A percentile compares a stretch with the other conserved stretches of the same genome.
Conservation (phyloP, 1,140 invertebrate genomes). For the Camponotus pennsylvanicus region DNA sequence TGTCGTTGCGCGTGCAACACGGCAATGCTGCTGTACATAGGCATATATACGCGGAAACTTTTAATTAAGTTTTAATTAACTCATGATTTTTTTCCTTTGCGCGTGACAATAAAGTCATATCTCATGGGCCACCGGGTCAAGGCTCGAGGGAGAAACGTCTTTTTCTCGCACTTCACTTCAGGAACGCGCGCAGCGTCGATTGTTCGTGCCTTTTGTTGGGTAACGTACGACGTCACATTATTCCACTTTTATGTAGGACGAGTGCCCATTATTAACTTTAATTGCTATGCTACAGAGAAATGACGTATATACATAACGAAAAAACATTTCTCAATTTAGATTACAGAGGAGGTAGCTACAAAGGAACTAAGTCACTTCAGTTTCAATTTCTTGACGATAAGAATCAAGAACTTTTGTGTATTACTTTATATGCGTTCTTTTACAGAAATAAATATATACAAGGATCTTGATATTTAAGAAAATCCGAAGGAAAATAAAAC, state of each 20-base stretch:
- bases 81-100: constrained; percentile 33
- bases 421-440: neutral
- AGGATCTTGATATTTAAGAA: neutral
- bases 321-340: constrained; percentile 35
- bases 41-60: constrained; percentile 13
- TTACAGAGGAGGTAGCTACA: neutral
- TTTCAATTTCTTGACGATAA: neutral
- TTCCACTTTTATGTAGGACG: constrained; percentile 32
- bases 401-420: neutral
- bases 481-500: neutral
- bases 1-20: constrained; percentile 25
- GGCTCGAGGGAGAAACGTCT: constrained; percentile 57
- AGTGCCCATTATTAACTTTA: constrained; percentile 59
- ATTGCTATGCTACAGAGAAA: constrained; percentile 30
- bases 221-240: constrained; percentile 40
- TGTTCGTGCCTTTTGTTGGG: constrained; percentile 44
- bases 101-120: constrained; percentile 15
- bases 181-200: constrained; percentile 43
- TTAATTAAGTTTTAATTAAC: constrained; percentile 74
- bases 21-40: constrained; percentile 4
- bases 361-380: neutral
- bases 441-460: constrained; percentile 5
- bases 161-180: constrained; percentile 39
- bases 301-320: constrained; percentile 1
- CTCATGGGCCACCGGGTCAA: constrained; percentile 52